Evolutionary conservation across 1,140 invertebrate species (phyloP).

Genomic region (Neotoxoptera formosana): DNA sequence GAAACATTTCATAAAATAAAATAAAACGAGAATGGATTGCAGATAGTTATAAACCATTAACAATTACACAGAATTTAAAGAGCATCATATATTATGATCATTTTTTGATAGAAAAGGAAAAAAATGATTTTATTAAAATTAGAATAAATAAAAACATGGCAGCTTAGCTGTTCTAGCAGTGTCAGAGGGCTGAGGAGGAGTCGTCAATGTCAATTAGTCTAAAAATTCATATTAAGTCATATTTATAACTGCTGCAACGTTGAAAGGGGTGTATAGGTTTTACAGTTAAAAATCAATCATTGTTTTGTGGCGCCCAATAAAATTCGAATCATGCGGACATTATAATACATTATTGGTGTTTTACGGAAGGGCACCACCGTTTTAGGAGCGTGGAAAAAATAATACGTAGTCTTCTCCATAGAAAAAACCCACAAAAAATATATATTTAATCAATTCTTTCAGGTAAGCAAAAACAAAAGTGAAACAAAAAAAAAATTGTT

Average conservation of each 20-base stretch:
- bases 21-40: background rate
- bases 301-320: background rate
- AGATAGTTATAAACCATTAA: background rate
- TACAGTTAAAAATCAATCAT: background rate
- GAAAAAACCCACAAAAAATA: background rate
- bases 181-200: background rate
- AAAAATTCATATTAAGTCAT: background rate
- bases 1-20: background rate
- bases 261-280: background rate
- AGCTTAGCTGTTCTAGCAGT: background rate
- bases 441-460: background rate
- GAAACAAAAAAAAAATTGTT: background rate
- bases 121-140: background rate
- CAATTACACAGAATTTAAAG: background rate
- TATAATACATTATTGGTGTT: background rate
- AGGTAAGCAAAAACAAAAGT: background rate
- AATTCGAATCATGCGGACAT: background rate
- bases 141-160: background rate
- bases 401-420: background rate
- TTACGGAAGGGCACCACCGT: background rate
- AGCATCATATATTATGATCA: background rate
- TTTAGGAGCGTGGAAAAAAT: background rate
- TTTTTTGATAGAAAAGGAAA: background rate
- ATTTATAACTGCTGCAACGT: background rate
- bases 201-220: background rate